A percentile compares a stretch with the other conserved stretches of the same genome.
Evolutionary conservation across 2,113 vertebrate species (phyloP).

Genomic region (Girardinichthys multiradiatus): DNA sequence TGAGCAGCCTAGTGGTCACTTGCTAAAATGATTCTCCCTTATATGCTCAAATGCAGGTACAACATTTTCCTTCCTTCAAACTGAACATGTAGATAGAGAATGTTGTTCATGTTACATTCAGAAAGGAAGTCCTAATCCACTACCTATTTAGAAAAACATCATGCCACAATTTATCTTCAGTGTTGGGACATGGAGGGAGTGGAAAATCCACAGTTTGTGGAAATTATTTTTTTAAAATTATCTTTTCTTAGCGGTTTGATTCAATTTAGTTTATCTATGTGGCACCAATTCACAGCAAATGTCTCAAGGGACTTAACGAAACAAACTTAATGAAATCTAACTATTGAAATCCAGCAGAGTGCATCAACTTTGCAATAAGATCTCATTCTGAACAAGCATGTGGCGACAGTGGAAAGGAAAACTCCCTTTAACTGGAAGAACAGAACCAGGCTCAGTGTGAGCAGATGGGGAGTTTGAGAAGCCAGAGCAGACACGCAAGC

Average conservation of each 20-base stretch:
- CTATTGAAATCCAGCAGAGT: too few species aligned
- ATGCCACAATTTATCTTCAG: conserved; percentile 69
- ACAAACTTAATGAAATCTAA: too few species aligned
- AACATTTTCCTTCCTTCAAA: conserved; percentile 36
- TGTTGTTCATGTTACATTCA: conserved; percentile 63
- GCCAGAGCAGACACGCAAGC: too few species aligned
- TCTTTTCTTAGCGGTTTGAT: too few species aligned
- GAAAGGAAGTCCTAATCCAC: conserved; percentile 65
- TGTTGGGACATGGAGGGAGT: conserved; percentile 55
- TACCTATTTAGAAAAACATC: conserved; percentile 73
- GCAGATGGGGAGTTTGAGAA: not conserved
- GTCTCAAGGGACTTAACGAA: too few species aligned
- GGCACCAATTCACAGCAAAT: too few species aligned
- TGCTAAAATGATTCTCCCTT: conserved; percentile 24
- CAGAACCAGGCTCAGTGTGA: not conserved
- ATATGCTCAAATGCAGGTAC: not conserved
- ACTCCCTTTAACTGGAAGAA: not conserved
- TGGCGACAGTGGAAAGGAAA: not conserved
- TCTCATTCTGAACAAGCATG: too few species aligned
- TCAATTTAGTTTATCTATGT: too few species aligned
- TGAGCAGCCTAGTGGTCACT: conserved; percentile 65
- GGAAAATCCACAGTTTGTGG: not conserved
- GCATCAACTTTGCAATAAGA: not conserved
- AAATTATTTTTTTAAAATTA: not conserved
- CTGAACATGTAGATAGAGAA: conserved; percentile 33